Conservation (phyloP, 1,140 invertebrate genomes). For the Scaptomyza hsui region DNA sequence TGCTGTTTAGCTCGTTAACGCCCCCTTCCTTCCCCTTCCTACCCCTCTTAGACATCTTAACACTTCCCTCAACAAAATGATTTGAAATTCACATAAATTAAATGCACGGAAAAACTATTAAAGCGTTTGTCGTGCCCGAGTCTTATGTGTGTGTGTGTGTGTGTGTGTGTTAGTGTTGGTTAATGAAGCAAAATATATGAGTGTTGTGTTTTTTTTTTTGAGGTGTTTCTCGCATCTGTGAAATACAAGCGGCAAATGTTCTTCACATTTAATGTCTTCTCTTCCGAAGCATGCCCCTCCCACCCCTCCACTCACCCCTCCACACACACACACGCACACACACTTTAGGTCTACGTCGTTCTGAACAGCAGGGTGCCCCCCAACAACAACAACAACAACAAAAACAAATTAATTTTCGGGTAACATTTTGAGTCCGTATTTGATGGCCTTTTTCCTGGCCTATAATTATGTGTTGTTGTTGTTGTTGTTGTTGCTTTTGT, state of each 20-base stretch:
- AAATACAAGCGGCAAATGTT: slow-evolving; percentile 39
- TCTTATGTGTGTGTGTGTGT: slow-evolving; percentile 2
- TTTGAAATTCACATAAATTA: slow-evolving; percentile 78
- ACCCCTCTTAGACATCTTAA: neutral
- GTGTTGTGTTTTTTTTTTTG: slow-evolving; percentile 15
- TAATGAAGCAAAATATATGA: slow-evolving; percentile 73
- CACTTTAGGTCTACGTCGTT: neutral
- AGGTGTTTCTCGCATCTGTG: slow-evolving; percentile 28
- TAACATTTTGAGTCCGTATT: slow-evolving; percentile 8
- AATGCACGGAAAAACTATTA: slow-evolving; percentile 79
- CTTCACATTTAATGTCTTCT: slow-evolving; percentile 44
- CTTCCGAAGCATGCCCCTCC: neutral
- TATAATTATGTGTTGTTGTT: neutral
- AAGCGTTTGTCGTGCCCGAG: slow-evolving; percentile 61
- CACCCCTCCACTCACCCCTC: no score
- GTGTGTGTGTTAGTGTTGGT: slow-evolving; percentile 28
- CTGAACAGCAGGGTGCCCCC: neutral
- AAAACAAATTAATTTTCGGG: neutral
- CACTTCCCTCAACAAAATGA: slow-evolving; percentile 23
- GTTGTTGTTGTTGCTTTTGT: slow-evolving; percentile 8
- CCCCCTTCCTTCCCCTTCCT: no score
- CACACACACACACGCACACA: neutral
- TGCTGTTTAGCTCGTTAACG: slow-evolving; percentile 37
- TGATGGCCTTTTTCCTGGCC: slow-evolving; percentile 42
- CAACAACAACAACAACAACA: neutral